Evolutionary conservation across 1,140 invertebrate species (phyloP).

Genomic region (Tribolium castaneum): DNA sequence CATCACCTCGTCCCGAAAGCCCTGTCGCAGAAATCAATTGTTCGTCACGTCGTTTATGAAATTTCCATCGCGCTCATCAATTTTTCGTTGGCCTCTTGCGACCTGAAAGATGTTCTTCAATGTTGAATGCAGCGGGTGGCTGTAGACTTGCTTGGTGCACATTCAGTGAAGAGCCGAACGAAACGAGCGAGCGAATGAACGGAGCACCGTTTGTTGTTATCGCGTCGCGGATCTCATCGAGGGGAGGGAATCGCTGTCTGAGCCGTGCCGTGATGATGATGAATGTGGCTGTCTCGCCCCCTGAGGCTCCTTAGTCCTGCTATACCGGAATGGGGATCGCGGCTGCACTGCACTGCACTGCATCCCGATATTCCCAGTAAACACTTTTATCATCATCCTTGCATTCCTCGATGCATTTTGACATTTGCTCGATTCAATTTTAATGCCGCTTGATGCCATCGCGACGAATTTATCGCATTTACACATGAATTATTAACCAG

Average conservation of each 20-base stretch:
- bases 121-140: constrained; percentile 29
- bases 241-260: constrained; percentile 43
- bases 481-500: constrained; percentile 33
- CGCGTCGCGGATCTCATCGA: constrained; percentile 22
- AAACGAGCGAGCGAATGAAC: constrained; percentile 6
- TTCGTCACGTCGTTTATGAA: constrained; percentile 23
- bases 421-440: constrained; percentile 35
- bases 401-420: constrained; percentile 33
- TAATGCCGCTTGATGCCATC: not conserved
- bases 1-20: not conserved
- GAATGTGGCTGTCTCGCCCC: constrained; percentile 47
- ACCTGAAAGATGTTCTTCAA: constrained; percentile 31
- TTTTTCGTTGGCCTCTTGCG: constrained; percentile 29
- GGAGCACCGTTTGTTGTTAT: constrained; percentile 29
- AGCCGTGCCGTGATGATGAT: constrained; percentile 49
- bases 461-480: constrained; percentile 24
- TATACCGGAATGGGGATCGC: constrained; percentile 15
- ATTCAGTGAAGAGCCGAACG: not conserved
- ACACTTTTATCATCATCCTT: constrained; percentile 36
- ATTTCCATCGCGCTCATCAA: constrained; percentile 9
- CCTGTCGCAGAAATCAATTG: constrained; percentile 2
- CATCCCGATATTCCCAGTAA: constrained; percentile 37
- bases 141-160: constrained; percentile 2
- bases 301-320: constrained; percentile 10
- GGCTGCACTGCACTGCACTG: constrained; percentile 4